These are phyloP conservation scores for Myiozetetes cayanensis DNA, from an alignment of 2,113 vertebrate species.

Conservation along the genomic window DNA sequence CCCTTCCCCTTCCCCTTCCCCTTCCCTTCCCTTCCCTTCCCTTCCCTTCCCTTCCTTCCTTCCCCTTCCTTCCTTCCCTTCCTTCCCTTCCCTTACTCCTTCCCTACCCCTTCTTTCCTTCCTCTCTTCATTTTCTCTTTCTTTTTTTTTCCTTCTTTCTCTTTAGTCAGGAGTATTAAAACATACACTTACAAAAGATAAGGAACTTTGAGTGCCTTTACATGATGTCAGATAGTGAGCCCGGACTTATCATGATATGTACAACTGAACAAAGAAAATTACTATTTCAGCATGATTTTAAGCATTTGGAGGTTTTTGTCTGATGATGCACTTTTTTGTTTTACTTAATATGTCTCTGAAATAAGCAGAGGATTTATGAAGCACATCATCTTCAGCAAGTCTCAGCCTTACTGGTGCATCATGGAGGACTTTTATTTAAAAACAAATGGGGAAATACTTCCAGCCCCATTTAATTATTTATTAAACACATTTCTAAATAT, in stretches of 20 bases:
- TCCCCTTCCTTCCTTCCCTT: too few species aligned
- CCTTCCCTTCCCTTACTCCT: too few species aligned
- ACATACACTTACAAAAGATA: constrained; percentile 29
- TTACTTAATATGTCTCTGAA: constrained; percentile 35
- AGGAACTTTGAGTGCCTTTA: constrained; percentile 12
- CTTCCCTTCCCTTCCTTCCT: neutral
- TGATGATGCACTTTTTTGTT: constrained; percentile 47
- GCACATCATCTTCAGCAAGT: neutral
- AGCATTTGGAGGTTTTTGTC: constrained; percentile 8
- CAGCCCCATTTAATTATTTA: neutral
- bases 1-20: neutral
- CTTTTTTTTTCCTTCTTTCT: rapidly evolving
- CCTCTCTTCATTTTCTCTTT: rapidly evolving
- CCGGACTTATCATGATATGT: constrained; percentile 4
- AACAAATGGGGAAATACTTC: neutral
- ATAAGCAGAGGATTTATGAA: constrained; percentile 4
- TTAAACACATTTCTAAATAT: neutral
- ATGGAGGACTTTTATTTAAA: neutral
- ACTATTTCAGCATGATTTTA: constrained; percentile 39
- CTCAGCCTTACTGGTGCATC: neutral
- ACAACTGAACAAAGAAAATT: constrained; percentile 64
- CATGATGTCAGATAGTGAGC: constrained; percentile 6
- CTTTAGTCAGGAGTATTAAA: neutral
- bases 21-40: neutral
- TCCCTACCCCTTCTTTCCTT: neutral